Conservation (phyloP, 2,888 invertebrate species). For the Scelioninae gen. 2 region DNA sequence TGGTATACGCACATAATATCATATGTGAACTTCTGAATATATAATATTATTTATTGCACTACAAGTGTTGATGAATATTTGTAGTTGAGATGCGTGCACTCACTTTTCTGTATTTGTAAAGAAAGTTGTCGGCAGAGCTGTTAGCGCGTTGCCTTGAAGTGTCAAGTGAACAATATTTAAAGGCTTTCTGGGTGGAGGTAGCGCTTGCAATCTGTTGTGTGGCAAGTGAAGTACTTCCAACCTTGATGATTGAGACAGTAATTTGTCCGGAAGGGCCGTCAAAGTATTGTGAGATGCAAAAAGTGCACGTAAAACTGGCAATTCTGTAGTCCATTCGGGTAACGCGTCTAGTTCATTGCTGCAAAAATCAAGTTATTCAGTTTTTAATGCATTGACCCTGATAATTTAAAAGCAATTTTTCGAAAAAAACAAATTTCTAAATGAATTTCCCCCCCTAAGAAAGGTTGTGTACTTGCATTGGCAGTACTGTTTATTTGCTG, state of each 20-base stretch:
- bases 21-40: too few species aligned
- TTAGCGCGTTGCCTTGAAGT: slow-evolving; percentile 87
- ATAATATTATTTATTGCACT: too few species aligned
- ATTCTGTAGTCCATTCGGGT: slow-evolving; percentile 87
- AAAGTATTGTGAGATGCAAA: slow-evolving; percentile 86
- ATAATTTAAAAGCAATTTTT: too few species aligned
- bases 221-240: slow-evolving; percentile 85
- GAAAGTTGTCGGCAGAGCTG: slow-evolving; percentile 85
- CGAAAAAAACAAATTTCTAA: too few species aligned
- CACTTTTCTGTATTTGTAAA: slow-evolving; percentile 78
- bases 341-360: slow-evolving; percentile 83
- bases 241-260: slow-evolving; percentile 85
- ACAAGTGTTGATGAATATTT: too few species aligned
- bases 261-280: slow-evolving; percentile 82
- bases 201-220: slow-evolving; percentile 84
- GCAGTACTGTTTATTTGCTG: too few species aligned
- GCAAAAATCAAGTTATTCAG: slow-evolving; percentile 43
- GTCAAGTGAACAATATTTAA: slow-evolving; percentile 81
- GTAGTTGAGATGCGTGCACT: slow-evolving; percentile 70
- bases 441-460: too few species aligned
- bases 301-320: slow-evolving; percentile 83
- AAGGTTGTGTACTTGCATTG: too few species aligned
- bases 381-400: slow-evolving; percentile 7
- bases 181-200: slow-evolving; percentile 85
- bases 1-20: too few species aligned